Percentiles rank a stretch among this genome's conserved stretches.
These are phyloP conservation scores for Papilio protenor DNA, from an alignment of 2,888 invertebrate species.

Conservation along the genomic window DNA sequence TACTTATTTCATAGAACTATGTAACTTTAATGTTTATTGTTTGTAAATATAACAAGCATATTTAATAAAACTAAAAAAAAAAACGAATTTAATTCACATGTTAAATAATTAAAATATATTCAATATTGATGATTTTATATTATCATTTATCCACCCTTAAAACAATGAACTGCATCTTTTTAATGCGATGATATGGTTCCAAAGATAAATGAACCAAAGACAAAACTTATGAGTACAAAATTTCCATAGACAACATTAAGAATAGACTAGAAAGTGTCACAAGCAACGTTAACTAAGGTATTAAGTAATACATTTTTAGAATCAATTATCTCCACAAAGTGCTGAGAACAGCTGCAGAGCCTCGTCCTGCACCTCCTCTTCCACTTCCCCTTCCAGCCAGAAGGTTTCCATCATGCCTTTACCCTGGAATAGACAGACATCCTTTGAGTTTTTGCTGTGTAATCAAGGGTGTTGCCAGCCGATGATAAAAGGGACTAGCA, in stretches of 20 bases:
- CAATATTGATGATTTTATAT: conserved; percentile 3
- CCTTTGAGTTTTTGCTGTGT: too few relatives aligned
- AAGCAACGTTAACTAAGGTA: neutral
- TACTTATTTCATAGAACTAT: conserved; percentile 11
- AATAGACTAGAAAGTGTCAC: neutral
- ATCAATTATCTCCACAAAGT: conserved; percentile 66
- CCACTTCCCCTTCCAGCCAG: conserved; percentile 88
- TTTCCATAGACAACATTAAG: neutral
- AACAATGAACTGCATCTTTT: neutral
- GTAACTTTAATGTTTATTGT: conserved; percentile 33
- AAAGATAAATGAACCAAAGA: neutral
- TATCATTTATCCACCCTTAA: neutral
- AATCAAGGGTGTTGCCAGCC: too few relatives aligned
- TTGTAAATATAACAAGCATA: conserved; percentile 40
- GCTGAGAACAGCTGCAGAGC: conserved; percentile 72
- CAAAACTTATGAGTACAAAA: neutral
- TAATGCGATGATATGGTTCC: neutral
- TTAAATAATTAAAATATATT: conserved; percentile 20
- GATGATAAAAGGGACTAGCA: too few relatives aligned
- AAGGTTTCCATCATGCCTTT: conserved; percentile 95
- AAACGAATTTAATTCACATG: conserved; percentile 69
- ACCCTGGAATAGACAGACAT: conserved; percentile 82
- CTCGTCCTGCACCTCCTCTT: conserved; percentile 75
- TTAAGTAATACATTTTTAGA: neutral
- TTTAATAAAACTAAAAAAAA: conserved; percentile 51